Evolutionary conservation across 2,797 vertebrate genomes (phyloP).

Genomic region (Coreius guichenoti): DNA sequence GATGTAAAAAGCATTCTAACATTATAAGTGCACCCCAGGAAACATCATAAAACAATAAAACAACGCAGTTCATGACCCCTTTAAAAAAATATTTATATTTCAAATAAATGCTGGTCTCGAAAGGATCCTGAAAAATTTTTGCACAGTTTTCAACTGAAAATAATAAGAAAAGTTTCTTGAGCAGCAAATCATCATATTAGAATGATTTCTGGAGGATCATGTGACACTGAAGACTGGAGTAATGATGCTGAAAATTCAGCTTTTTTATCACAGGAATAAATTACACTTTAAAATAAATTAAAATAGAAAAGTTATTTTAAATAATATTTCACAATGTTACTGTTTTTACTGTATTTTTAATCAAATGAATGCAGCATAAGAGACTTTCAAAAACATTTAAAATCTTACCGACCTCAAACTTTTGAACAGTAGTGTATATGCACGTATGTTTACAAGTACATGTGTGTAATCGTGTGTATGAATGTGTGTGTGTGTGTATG

Average conservation of each 20-base stretch:
- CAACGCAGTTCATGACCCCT: no score
- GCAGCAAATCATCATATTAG: background rate
- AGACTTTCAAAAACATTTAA: background rate
- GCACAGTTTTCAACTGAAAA: background rate
- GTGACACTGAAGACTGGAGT: background rate
- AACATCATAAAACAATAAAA: no score
- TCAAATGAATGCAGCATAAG: background rate
- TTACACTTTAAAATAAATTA: background rate
- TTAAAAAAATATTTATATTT: background rate
- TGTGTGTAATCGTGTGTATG: slow-evolving; percentile 59
- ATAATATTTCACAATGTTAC: background rate
- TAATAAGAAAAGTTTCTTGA: background rate
- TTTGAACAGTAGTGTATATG: background rate
- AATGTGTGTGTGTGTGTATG: slow-evolving; percentile 19
- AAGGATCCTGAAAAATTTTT: background rate
- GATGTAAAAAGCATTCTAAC: no score
- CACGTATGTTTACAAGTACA: slow-evolving; percentile 54
- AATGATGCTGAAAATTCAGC: background rate
- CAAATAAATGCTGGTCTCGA: background rate
- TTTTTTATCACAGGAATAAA: background rate
- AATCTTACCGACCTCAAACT: background rate
- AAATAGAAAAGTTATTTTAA: background rate
- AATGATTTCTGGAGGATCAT: background rate
- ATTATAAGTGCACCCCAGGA: no score
- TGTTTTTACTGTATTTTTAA: background rate